Evolutionary conservation across 2,888 invertebrate genomes (phyloP).

Genomic region (Drosophila mettleri): DNA sequence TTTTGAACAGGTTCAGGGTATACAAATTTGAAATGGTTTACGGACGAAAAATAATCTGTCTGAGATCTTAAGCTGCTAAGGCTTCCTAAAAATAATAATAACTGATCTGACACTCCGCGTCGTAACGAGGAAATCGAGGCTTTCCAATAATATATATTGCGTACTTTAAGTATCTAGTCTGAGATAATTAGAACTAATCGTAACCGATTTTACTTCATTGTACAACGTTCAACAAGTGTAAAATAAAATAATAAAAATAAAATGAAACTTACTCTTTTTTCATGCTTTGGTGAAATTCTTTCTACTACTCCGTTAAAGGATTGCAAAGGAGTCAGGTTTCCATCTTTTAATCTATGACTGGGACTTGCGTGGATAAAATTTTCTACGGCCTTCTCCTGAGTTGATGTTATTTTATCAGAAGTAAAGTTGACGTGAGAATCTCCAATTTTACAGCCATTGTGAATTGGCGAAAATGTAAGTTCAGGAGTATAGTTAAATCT

Average conservation of each 20-base stretch:
- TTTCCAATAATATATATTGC: background rate
- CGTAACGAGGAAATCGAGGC: no score
- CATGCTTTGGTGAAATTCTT: slow-evolving; percentile 90
- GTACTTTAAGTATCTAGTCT: background rate
- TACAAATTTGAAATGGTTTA: no score
- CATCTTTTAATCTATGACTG: slow-evolving; percentile 85
- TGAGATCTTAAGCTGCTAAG: no score
- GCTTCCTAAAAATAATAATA: no score
- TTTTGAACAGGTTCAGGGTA: no score
- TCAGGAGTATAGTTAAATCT: slow-evolving; percentile 84
- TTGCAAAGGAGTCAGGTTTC: slow-evolving; percentile 87
- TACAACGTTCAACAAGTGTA: background rate
- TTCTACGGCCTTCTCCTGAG: slow-evolving; percentile 69
- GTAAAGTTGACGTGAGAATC: slow-evolving; percentile 74
- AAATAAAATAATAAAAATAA: background rate
- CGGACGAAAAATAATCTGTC: no score
- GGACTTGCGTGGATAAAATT: slow-evolving; percentile 77
- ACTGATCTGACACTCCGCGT: no score
- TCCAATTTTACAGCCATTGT: slow-evolving; percentile 75
- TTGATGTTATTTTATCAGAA: slow-evolving; percentile 82
- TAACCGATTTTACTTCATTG: background rate
- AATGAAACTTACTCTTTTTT: slow-evolving; percentile 86
- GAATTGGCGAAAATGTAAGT: slow-evolving; percentile 85
- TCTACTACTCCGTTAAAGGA: slow-evolving; percentile 90
- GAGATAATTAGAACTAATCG: background rate